phyloP scores from a whole-genome alignment of 2,113 vertebrate genomes.

The Neolamprologus cancellatus region DNA sequence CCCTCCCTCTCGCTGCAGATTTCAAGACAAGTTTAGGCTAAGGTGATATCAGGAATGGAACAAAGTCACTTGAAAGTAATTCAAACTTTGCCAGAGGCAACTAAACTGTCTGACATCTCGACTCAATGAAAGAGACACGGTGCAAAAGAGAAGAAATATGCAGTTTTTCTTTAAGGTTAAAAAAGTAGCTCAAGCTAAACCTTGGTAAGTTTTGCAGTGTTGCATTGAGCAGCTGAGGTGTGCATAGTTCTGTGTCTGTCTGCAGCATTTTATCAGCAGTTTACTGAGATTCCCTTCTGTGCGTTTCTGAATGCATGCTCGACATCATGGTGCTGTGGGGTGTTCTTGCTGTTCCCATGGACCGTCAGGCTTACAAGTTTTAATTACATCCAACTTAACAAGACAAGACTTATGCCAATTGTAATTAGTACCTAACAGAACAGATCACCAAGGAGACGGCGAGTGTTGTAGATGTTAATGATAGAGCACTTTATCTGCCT shows the following conservation, averaged over 20 bases:
- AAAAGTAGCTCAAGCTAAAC: not conserved
- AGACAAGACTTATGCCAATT: not conserved
- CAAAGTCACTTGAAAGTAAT: conserved; percentile 67
- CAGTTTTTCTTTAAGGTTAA: not conserved
- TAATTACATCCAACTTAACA: not conserved
- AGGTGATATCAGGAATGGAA: conserved; percentile 44
- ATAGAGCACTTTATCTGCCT: not conserved
- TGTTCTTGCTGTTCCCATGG: not conserved
- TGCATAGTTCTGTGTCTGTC: not conserved
- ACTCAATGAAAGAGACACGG: conserved; percentile 1
- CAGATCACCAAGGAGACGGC: not conserved
- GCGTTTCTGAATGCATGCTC: not conserved
- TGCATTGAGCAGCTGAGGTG: not conserved
- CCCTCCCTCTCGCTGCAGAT: conserved; percentile 20
- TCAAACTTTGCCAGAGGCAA: conserved; percentile 47
- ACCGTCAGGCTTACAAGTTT: not conserved
- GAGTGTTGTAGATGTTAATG: not conserved
- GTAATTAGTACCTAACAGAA: not conserved
- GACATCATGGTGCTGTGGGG: not conserved
- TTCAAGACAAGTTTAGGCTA: conserved; percentile 57
- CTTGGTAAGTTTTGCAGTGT: not conserved
- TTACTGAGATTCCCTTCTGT: not conserved
- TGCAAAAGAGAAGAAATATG: not conserved
- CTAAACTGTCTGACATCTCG: conserved; percentile 36
- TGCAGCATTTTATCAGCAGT: not conserved